Conservation (phyloP, 2,113 vertebrate species). For the Coturnix japonica region DNA sequence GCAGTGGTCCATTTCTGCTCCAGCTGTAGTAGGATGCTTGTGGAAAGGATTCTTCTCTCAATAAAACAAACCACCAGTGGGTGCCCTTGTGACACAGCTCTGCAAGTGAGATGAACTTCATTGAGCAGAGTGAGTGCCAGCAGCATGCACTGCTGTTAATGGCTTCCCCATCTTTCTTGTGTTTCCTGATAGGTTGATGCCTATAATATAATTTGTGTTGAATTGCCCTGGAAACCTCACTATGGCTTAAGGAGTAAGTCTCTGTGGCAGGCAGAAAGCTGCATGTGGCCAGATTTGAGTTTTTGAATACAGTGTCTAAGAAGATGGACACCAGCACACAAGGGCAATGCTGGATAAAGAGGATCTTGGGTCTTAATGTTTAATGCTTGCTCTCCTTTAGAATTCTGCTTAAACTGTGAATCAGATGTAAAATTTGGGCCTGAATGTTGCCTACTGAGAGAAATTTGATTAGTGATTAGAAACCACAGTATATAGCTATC, state of each 20-base stretch:
- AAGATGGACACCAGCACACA: neutral
- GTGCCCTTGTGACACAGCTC: neutral
- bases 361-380: neutral
- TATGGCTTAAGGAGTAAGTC: neutral
- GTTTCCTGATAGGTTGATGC: neutral
- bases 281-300: neutral
- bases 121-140: neutral
- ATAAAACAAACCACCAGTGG: neutral
- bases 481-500: neutral
- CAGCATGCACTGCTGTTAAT: neutral
- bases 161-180: neutral
- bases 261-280: neutral
- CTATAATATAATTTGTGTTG: neutral
- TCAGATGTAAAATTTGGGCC: neutral
- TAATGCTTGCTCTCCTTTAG: neutral
- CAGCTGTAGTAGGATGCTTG: neutral
- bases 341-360: neutral
- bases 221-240: neutral
- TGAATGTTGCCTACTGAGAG: neutral
- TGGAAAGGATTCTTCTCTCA: neutral
- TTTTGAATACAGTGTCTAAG: neutral
- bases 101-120: accelerated
- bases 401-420: neutral
- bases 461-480: neutral
- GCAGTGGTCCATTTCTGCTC: neutral